Base-by-base conservation (phyloP, 2,888 invertebrate genomes). In the Cheilosia grossa region DNA sequence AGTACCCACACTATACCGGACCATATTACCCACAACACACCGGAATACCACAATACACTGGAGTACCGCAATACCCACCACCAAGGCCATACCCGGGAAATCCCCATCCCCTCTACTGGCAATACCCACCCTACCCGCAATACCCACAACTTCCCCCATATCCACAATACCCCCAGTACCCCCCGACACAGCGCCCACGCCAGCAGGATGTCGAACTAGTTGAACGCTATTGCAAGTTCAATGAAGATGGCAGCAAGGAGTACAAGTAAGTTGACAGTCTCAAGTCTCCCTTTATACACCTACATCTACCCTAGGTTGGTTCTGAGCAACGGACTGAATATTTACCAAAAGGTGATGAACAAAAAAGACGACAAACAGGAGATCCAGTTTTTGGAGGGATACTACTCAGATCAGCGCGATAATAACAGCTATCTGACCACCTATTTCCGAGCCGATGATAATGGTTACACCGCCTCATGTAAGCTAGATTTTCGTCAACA, bases 191-290 rank as follows among this genome's bases (percentile, higher is more conserved):
- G 30, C 13, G 15, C 5, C 24, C 51, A 15, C 51, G 21, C 30
- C 49, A 37, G n/a, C 67, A 74, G 33, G 49, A 69, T 24, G 64
- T 75, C 19, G 64, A 82, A 6, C 21, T 82, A 4, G 53, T 66
- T 6, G 82, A 82, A 27, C 82, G 82, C 27, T 82, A 53, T 24
- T 54, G n/a, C 19, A 82, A 82, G 33, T 70, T 70, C 27, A 82
- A 82, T 40, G 70, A 70, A 3, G 82, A 82, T 21, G 82, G 75
- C 56, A 82, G 82, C 58, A 75, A 82, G 64, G 82, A 82, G 40
- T 75, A 82, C 70, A 82, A 75, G 82, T 82, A 64, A 82, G 63
- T 49, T 37, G 7, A 0, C 9, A 9, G 17, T 17, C 9, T 3
- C 19, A 7, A 2, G 19, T 47, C 19, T 47, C 9, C 13, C 13